A percentile compares a stretch with the other conserved stretches of the same genome.
Evolutionary conservation across 2,113 vertebrate genomes (phyloP).

Genomic region (Pitta sordida): DNA sequence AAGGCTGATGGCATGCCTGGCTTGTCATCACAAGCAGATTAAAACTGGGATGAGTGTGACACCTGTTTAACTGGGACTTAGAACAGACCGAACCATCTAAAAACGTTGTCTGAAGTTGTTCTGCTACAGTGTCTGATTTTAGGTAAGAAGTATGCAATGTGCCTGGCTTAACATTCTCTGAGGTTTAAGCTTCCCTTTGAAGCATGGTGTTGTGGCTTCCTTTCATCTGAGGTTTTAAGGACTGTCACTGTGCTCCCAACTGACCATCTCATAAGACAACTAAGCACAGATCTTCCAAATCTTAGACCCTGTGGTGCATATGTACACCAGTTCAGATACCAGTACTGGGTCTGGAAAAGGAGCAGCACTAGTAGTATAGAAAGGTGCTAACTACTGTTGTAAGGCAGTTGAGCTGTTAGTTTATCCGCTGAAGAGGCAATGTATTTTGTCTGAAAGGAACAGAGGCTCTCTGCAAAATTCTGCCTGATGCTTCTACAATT

Average conservation of each 20-base stretch:
- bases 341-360: neutral
- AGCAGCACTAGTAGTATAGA: neutral
- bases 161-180: neutral
- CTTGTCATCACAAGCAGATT: neutral
- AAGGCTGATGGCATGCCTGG: neutral
- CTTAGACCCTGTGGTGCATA: neutral
- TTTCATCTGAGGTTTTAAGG: neutral
- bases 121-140: neutral
- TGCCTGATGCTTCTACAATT: neutral
- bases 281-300: rapidly evolving
- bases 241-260: neutral
- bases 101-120: neutral
- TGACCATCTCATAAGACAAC: neutral
- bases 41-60: neutral
- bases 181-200: neutral
- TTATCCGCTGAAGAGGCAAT: neutral
- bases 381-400: neutral
- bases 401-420: neutral
- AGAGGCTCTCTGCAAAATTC: neutral
- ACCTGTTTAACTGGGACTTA: neutral
- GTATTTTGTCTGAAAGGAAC: neutral
- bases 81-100: neutral
- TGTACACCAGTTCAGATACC: neutral
- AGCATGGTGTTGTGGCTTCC: neutral
- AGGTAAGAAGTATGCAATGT: rapidly evolving